phyloP scores from a whole-genome alignment of 92 coral and sea anemone genomes.

The Palythoa caribaeorum region DNA sequence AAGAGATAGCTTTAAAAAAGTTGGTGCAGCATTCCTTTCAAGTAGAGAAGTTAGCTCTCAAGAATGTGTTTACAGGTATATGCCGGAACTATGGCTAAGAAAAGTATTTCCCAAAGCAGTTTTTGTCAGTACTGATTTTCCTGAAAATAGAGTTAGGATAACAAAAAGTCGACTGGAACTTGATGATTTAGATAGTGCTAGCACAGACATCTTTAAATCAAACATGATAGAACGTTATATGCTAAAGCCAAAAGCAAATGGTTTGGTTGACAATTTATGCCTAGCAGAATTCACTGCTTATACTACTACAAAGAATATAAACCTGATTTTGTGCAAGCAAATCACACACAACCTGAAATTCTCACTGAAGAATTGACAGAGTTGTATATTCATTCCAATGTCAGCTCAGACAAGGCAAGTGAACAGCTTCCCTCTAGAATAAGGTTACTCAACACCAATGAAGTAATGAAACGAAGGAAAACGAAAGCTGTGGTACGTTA shows the following conservation, averaged over 20 bases:
- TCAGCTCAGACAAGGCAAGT: neutral
- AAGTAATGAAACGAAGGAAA: neutral
- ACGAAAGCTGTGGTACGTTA: neutral
- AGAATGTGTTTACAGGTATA: slow-evolving; percentile 3
- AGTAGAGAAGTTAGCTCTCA: slow-evolving; percentile 62
- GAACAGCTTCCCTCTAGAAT: neutral
- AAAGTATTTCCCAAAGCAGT: slow-evolving; percentile 75
- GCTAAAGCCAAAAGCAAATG: neutral
- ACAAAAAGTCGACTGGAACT: slow-evolving; percentile 63
- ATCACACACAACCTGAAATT: neutral
- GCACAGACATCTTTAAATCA: slow-evolving; percentile 27
- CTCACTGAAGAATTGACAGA: neutral
- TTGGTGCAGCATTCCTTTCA: slow-evolving; percentile 34
- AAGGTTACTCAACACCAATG: neutral
- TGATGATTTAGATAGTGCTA: slow-evolving; percentile 64
- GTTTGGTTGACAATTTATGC: neutral
- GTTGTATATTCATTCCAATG: neutral
- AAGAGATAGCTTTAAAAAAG: slow-evolving; percentile 52
- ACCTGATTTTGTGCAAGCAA: neutral
- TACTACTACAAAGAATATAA: too few relatives aligned
- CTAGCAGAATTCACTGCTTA: neutral
- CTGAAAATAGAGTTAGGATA: slow-evolving; percentile 69
- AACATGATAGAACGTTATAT: neutral
- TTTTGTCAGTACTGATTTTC: slow-evolving; percentile 63
- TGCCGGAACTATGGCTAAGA: slow-evolving; percentile 67